Percentiles rank a stretch among this genome's conserved stretches.
Conservation (phyloP, 2,113 vertebrate species). For the Gracilinanus agilis region DNA sequence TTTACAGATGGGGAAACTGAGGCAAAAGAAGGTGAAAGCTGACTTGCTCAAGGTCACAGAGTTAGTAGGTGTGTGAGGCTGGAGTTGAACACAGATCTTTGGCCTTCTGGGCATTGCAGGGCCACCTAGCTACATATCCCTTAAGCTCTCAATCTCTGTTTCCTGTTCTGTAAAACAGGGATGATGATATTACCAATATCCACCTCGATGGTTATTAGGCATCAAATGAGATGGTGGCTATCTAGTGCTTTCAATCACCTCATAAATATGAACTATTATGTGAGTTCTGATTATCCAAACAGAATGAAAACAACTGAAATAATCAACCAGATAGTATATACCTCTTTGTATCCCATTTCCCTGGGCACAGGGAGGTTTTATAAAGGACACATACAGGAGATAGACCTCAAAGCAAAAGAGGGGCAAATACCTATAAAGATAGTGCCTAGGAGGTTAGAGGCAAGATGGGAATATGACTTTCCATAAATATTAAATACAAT, state of each 20-base stretch:
- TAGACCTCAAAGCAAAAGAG: neutral
- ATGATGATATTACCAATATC: neutral
- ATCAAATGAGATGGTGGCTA: neutral
- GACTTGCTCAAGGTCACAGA: neutral
- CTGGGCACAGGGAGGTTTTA: neutral
- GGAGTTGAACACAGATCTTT: neutral
- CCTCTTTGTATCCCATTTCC: no score
- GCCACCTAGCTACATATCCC: neutral
- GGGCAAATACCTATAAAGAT: no score
- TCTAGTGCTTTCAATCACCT: neutral
- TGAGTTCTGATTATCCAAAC: no score
- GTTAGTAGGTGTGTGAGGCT: neutral
- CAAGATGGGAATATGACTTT: neutral
- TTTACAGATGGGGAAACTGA: neutral
- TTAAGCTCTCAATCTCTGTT: neutral
- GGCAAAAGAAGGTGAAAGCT: neutral
- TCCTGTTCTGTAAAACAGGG: neutral
- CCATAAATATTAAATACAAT: neutral
- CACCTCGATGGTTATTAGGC: neutral
- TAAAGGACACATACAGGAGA: neutral
- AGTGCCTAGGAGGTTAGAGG: neutral
- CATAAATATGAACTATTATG: no score
- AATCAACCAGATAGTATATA: no score
- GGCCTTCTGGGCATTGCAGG: neutral
- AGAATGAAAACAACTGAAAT: no score